Evolutionary conservation across 37 sponge, comb jelly and placozoan genomes (phyloP), one percentile per base, ranked within the genome.

Genomic region (Aplysina aerophoba): DNA sequence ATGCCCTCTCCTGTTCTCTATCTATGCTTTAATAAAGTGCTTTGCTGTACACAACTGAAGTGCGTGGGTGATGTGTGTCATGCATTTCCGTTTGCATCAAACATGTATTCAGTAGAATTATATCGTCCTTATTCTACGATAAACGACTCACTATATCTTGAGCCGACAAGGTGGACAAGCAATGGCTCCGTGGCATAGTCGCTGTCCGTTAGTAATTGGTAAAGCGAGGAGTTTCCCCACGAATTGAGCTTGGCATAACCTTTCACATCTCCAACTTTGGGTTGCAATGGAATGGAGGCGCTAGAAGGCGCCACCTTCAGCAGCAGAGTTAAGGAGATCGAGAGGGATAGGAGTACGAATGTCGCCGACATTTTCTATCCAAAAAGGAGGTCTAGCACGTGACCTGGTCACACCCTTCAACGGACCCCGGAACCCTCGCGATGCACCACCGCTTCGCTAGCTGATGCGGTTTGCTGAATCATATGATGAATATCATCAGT

Each of bases 151-250:
- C 92, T 88, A 66, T 91, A 87, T 87, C 88, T 73, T 0, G 85
- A 80, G 15, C 92, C 92, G 0, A 39, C 35, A 11, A 91, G 82
- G 22, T 91, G 84, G 34, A 91, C 56, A 25, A 91, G 88, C 12
- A 85, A 30, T 4, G 92, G 92, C 20, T 39, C 41, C 14, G 15
- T 4, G 12, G 36, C 84, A 33, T 87, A 87, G 81, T 64, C 59
- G 11, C 64, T 72, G 64, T 87, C 58, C 30, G 88, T 55, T 59
- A 85, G 63, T 39, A 91, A 31, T n/a, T 84, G 85, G 61, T 91
- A 91, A 17, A 91, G 82, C 5, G 81, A 35, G 31, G 88, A 91
- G 20, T 78, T 30, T 25, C 71, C 63, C 38, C 61, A 85, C 35
- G 55, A 50, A 24, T 80, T 38, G 25, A 87, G 56, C 58, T 83